Percentiles rank a stretch among this genome's conserved stretches.
These are phyloP conservation scores for Mesocricetus auratus DNA, from an alignment of 2,113 vertebrate species.

Conservation along the genomic window DNA sequence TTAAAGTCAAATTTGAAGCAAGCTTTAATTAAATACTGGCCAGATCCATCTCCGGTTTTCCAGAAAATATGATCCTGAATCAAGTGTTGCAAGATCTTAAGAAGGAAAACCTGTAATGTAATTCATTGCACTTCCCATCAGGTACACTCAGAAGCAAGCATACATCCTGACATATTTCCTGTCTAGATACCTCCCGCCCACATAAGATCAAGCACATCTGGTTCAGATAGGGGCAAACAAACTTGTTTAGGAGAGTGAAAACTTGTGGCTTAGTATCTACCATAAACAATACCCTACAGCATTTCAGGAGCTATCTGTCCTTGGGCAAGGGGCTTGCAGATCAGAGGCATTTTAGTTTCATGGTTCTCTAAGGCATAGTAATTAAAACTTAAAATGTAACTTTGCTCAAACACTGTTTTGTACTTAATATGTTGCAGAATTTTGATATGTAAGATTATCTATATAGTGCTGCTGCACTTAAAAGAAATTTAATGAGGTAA, in stretches of 20 bases:
- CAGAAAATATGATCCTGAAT: background rate
- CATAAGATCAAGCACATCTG: background rate
- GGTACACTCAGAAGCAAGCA: background rate
- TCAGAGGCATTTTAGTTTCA: background rate
- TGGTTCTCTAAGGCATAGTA: background rate
- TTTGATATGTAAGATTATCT: background rate
- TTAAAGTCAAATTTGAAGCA: background rate
- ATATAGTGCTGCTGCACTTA: background rate
- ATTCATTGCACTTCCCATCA: background rate
- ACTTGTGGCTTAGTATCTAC: background rate
- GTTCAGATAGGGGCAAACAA: background rate
- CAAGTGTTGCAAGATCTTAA: background rate
- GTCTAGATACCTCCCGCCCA: background rate
- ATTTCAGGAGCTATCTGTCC: background rate
- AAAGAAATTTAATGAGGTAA: background rate
- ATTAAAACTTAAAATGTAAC: background rate
- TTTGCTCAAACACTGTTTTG: background rate
- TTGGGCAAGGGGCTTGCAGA: background rate
- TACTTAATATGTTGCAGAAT: background rate
- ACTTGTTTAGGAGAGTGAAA: background rate
- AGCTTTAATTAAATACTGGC: background rate
- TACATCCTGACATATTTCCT: background rate
- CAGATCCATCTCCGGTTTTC: too few relatives aligned
- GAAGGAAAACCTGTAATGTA: background rate
- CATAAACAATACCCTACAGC: background rate